Conservation (phyloP, 53 echinoderm and acorn worm species). For the Stichopus horrens region DNA sequence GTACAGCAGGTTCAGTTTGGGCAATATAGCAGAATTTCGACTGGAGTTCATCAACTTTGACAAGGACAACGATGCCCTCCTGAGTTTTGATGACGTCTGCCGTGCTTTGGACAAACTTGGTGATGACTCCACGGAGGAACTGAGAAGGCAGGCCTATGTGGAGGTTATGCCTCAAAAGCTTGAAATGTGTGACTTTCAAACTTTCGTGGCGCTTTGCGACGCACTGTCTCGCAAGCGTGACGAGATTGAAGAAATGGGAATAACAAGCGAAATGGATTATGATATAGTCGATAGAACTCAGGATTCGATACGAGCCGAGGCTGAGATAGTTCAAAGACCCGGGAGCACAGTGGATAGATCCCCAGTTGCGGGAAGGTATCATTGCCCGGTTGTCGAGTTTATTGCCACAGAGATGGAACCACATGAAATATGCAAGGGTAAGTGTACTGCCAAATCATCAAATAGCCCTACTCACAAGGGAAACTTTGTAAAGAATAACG, state of each 20-base stretch:
- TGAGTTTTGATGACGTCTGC: slow-evolving; percentile 89
- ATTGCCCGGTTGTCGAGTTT: slow-evolving; percentile 47
- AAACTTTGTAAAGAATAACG: slow-evolving; percentile 47
- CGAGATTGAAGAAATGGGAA: slow-evolving; percentile 56
- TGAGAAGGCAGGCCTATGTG: slow-evolving; percentile 80
- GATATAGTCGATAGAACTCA: slow-evolving; percentile 49
- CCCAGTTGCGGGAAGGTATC: slow-evolving; percentile 40
- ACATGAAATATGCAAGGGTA: slow-evolving; percentile 52
- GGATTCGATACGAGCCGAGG: slow-evolving; percentile 46
- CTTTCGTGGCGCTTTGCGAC: slow-evolving; percentile 91
- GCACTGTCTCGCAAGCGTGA: slow-evolving; percentile 69
- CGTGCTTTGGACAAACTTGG: slow-evolving; percentile 85
- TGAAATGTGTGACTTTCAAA: slow-evolving; percentile 94
- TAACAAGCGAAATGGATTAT: slow-evolving; percentile 41
- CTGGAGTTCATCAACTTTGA: slow-evolving; percentile 90
- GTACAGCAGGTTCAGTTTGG: slow-evolving; percentile 81
- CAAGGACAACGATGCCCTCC: slow-evolving; percentile 85
- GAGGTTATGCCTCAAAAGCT: slow-evolving; percentile 88
- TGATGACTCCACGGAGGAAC: slow-evolving; percentile 80
- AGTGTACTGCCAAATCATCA: slow-evolving; percentile 49
- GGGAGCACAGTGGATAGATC: slow-evolving; percentile 9
- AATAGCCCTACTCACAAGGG: slow-evolving; percentile 50
- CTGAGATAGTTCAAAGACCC: slow-evolving; percentile 49
- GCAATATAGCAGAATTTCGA: slow-evolving; percentile 96
- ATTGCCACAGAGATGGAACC: slow-evolving; percentile 49